Conservation (phyloP, 2,888 invertebrate species). For the Trissolcus japonicus region DNA sequence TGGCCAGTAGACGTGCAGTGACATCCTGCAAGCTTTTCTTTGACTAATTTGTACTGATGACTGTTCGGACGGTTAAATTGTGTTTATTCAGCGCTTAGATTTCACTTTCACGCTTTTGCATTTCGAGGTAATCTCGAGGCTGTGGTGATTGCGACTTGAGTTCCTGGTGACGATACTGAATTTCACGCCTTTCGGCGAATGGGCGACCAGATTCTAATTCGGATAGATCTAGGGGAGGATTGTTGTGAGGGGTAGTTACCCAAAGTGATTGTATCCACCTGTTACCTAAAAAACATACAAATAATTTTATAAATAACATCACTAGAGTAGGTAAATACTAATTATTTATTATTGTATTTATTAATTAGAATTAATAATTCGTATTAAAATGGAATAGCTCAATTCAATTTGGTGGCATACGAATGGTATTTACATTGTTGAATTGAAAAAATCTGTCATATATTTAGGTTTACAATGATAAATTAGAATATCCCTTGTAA, state of each 20-base stretch:
- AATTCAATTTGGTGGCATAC: neutral
- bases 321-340: too few relatives aligned
- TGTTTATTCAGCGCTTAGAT: conserved; percentile 77
- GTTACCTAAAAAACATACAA: conserved; percentile 79
- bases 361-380: too few relatives aligned
- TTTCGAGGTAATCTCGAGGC: conserved; percentile 79
- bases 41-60: conserved; percentile 21
- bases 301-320: neutral
- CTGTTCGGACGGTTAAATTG: neutral
- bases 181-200: conserved; percentile 62
- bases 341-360: too few relatives aligned
- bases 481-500: too few relatives aligned
- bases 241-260: conserved; percentile 89
- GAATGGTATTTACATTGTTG: neutral
- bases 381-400: too few relatives aligned
- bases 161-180: conserved; percentile 72
- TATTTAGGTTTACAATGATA: neutral
- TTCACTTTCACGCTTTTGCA: conserved; percentile 89
- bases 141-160: conserved; percentile 61
- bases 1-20: conserved; percentile 87
- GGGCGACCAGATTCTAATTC: conserved; percentile 78
- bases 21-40: conserved; percentile 75
- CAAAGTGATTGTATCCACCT: conserved; percentile 90
- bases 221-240: conserved; percentile 87
- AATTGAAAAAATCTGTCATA: neutral